Conservation (phyloP, 2,888 invertebrate species). For the Agrotis segetum region DNA sequence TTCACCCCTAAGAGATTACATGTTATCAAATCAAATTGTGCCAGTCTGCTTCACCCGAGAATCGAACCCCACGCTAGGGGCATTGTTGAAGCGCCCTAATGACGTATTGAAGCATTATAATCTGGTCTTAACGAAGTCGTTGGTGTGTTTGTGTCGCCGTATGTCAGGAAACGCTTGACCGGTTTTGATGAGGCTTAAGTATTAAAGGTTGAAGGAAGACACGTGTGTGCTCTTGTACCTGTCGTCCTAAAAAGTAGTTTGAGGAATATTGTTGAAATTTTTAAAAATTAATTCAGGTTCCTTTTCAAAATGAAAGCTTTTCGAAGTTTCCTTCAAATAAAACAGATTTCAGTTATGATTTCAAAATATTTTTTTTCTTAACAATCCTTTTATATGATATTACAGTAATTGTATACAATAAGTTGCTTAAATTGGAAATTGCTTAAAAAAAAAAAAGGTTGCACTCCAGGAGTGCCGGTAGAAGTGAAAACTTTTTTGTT, state of each 20-base stretch:
- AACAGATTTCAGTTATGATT: background rate
- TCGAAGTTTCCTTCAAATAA: background rate
- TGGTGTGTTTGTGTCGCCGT: slow-evolving; percentile 32
- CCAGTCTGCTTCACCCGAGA: slow-evolving; percentile 72
- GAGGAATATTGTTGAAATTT: background rate
- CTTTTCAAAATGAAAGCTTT: too few relatives aligned
- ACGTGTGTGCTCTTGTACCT: background rate
- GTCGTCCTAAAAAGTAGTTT: background rate
- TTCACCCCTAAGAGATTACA: slow-evolving; percentile 66
- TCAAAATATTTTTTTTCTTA: background rate
- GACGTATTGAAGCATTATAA: slow-evolving; percentile 60
- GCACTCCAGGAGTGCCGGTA: too few relatives aligned
- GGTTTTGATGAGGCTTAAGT: slow-evolving; percentile 13
- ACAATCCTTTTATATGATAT: too few relatives aligned
- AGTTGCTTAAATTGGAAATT: too few relatives aligned
- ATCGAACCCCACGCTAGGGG: slow-evolving; percentile 57
- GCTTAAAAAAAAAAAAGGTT: too few relatives aligned
- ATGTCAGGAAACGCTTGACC: slow-evolving; percentile 32
- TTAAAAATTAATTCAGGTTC: too few relatives aligned
- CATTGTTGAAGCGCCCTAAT: slow-evolving; percentile 44
- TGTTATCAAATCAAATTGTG: slow-evolving; percentile 74
- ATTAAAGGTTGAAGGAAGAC: background rate
- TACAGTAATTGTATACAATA: too few relatives aligned
- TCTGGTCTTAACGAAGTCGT: slow-evolving; percentile 52
- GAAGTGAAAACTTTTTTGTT: too few relatives aligned